A percentile compares a stretch with the other conserved stretches of the same genome.
Evolutionary conservation across 37 sponge, comb jelly and placozoan genomes (phyloP).

Genomic region (Haliclona indistincta): DNA sequence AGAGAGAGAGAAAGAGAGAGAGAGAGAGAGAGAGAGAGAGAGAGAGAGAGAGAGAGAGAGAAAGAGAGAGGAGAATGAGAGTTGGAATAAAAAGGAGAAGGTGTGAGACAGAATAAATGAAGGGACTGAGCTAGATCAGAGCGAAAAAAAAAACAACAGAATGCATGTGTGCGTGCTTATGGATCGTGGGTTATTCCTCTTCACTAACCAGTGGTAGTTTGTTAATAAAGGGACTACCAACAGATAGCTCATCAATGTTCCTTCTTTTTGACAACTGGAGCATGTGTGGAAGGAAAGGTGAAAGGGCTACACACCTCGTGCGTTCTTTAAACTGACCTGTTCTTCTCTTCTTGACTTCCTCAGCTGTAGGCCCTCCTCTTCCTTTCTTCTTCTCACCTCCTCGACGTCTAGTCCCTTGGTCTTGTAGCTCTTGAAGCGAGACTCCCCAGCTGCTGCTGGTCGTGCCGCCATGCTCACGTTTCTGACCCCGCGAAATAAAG

Average conservation of each 20-base stretch:
- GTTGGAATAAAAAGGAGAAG: background rate
- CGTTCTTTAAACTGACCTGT: slow-evolving; percentile 39
- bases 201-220: no score
- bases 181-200: no score
- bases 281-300: background rate
- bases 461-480: no score
- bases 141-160: background rate
- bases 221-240: no score
- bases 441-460: slow-evolving; percentile 3
- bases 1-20: background rate
- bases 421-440: slow-evolving; percentile 66
- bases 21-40: slow-evolving; percentile 5
- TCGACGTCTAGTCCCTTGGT: slow-evolving; percentile 61
- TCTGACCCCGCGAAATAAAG: no score
- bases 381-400: slow-evolving; percentile 71
- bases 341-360: slow-evolving; percentile 85
- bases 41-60: background rate
- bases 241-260: background rate
- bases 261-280: slow-evolving; percentile 2
- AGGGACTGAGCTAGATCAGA: background rate
- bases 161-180: background rate
- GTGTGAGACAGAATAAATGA: background rate
- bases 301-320: no score
- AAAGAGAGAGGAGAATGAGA: background rate
- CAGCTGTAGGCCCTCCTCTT: slow-evolving; percentile 70